Evolutionary conservation across 2,888 invertebrate species (phyloP).

Genomic region (Calliphora vomitoria): DNA sequence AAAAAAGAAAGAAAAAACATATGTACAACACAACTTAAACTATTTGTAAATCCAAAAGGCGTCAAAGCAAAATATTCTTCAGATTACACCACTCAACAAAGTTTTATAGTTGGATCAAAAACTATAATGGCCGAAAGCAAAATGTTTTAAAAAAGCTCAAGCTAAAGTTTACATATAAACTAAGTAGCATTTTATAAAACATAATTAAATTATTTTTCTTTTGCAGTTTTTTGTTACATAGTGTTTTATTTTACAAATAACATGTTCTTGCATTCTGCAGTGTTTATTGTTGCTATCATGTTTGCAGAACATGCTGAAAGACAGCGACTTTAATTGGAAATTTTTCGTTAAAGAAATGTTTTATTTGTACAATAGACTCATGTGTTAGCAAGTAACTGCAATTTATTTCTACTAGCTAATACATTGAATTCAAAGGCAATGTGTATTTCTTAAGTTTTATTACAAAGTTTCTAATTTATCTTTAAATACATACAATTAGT

Average conservation of each 20-base stretch:
- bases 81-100: constrained; percentile 38
- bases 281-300: not conserved
- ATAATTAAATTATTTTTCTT: not conserved
- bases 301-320: constrained; percentile 33
- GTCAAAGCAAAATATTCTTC: constrained; percentile 47
- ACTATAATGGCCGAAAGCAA: not conserved
- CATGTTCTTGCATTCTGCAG: not conserved
- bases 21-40: constrained; percentile 20
- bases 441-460: not conserved
- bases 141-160: not conserved
- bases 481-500: not conserved
- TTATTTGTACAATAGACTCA: not conserved
- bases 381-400: constrained; percentile 4
- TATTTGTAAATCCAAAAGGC: constrained; percentile 58
- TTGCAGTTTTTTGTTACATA: not conserved
- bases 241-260: not conserved
- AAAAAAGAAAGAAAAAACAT: not conserved
- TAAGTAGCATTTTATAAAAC: not conserved
- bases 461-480: constrained; percentile 1
- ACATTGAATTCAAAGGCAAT: not conserved
- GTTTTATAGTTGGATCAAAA: not conserved
- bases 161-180: too few relatives aligned
- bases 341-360: not conserved
- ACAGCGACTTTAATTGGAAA: constrained; percentile 55
- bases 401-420: not conserved